Base-by-base conservation (phyloP, 2,888 invertebrate genomes). In the Tipula lateralis region DNA sequence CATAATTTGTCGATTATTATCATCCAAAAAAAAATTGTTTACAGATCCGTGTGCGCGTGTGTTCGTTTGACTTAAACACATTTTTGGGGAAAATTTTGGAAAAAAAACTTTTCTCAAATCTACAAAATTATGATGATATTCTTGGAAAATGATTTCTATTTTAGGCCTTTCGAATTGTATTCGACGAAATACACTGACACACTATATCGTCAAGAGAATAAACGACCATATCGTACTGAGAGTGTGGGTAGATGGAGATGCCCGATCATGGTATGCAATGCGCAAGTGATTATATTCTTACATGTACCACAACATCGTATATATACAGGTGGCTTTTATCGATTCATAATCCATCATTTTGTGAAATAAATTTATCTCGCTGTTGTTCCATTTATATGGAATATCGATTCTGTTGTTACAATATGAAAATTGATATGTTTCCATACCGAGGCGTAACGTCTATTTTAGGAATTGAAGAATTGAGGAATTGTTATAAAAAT, bases 401-500 rank as follows among this genome's bases (percentile, higher is more conserved):
- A 24, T 66, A 24, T 66, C 66, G 24, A 66, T 66, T 66, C 66
- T 13, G 66, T 66, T 44, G 66, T 66, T 66, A 16, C 24, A 66
- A 66, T 66, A 66, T 66, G 66, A 66, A 66, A 66, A 66, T 66
- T 66, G 66, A 66, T 66, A 66, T 66, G 66, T 66, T 66, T 24
- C 19, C 24, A 66, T 9, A 66, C 19, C n/a, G 5, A 6, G 16
- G 7, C 12, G 24, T 24, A n/a, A 66, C 66, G 24, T 66, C 24
- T 66, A 66, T 66, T 66, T 66, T 66, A 24, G 66, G 66, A 66
- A 66, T 66, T 66, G 66, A 66, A 9, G 66, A 66, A 66, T 66
- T 66, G 66, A 66, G 24, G 66, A 66, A 66, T 66, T 66, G 66
- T 66, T 66, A 66, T 66, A 66, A 66, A 66, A 66, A 66, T 66